Base-by-base conservation (phyloP, 1,140 invertebrate genomes). In the Drosophila pseudoobscura region DNA sequence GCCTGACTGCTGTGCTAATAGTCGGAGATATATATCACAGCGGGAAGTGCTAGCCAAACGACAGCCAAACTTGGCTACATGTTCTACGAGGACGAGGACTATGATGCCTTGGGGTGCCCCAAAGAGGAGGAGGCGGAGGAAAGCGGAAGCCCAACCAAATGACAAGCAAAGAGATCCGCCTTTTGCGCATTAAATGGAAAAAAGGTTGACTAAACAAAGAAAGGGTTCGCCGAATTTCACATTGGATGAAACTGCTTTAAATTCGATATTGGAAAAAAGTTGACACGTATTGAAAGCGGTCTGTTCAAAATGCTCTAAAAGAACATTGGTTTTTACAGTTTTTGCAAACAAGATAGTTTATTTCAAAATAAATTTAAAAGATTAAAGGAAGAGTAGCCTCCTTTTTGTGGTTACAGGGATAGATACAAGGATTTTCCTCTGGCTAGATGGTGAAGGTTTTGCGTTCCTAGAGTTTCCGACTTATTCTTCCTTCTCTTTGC, bases 11-110 rank as follows among this genome's bases (percentile, higher is more conserved):
- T 66, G 58, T 75, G 64, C 82, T 87, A 87, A 87, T 87, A 87
- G 83, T 60, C 73, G 51, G n/a, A 82, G 82, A 72, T 87, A 78
- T 80, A 85, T 75, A 88, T 82, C 83, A 39, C 82, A 82, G 65
- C 83, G 53, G 83, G 82, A 39, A 39, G 35, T 39, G 35, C 35
- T 53, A 54, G 43, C 71, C 44, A 24, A 20, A 17, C 66, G 59
- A 71, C 59, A 64, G 64, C 72, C 59, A 64, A 51, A 69, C 68
- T 57, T 43, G 29, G n/a, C 1, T 11, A 20, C 52, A 22, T 47
- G 46, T 35, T 50, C 31, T 46, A 44, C 24, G 56, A 63, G 66
- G 53, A 61, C 60, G 44, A 20, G 58, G 54, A 20, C 56, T 31
- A 9, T 9, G 9, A 31, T 54, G 49, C 35, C 44, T 15, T 49